Conservation (phyloP, 2,888 invertebrate species). For the Allacma fusca region DNA sequence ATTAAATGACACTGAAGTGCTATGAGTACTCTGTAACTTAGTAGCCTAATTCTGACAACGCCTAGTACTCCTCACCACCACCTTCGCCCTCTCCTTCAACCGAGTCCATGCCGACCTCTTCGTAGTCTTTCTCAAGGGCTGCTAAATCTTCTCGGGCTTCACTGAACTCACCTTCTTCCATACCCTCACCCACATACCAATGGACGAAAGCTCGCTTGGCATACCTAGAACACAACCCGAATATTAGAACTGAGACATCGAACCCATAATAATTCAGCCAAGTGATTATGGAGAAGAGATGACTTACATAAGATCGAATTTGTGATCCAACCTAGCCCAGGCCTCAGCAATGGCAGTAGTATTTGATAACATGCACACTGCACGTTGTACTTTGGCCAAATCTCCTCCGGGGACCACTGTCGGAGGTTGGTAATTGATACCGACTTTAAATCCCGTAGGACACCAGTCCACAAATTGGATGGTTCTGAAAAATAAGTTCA, state of each 20-base stretch:
- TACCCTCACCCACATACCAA: conserved; percentile 74
- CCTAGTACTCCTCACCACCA: conserved; percentile 28
- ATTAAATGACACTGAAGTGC: conserved; percentile 18
- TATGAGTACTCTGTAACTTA: conserved; percentile 13
- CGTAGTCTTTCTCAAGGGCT: conserved; percentile 77
- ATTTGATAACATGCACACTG: conserved; percentile 86
- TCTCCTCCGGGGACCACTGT: conserved; percentile 53
- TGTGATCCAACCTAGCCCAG: conserved; percentile 95
- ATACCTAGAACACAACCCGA: no score
- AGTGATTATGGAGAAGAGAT: no score
- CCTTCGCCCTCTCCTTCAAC: conserved; percentile 64
- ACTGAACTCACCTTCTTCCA: conserved; percentile 74
- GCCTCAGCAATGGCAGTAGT: conserved; percentile 97
- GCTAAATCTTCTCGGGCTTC: conserved; percentile 82
- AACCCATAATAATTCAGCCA: no score
- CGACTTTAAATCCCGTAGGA: conserved; percentile 67
- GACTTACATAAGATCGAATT: conserved; percentile 90
- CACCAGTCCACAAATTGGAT: conserved; percentile 63
- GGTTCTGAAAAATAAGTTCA: no score
- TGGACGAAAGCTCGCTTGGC: conserved; percentile 97
- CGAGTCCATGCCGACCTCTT: conserved; percentile 78
- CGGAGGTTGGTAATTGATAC: conserved; percentile 52
- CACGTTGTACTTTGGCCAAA: conserved; percentile 77
- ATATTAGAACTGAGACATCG: no score
- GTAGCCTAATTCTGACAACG: background rate